Evolutionary conservation across 35 echinoderm and acorn worm genomes (phyloP).

Genomic region (Apostichopus californicus): DNA sequence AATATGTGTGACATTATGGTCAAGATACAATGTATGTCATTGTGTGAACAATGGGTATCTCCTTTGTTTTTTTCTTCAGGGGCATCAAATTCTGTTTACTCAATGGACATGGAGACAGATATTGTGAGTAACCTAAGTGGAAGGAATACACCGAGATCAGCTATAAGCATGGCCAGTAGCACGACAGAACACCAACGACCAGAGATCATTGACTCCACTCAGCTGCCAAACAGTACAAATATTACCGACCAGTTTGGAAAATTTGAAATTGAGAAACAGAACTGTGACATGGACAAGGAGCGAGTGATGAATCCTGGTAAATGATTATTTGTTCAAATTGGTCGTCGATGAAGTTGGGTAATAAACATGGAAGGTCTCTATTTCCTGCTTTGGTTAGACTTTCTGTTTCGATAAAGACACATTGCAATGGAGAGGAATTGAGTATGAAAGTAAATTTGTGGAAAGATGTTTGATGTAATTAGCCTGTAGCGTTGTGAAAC

Average conservation of each 20-base stretch:
- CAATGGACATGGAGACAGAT: slow-evolving; percentile 84
- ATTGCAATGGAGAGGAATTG: no score
- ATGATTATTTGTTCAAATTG: not conserved
- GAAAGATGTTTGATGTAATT: no score
- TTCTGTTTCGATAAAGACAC: no score
- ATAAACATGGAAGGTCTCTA: no score
- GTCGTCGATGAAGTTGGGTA: not conserved
- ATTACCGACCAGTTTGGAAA: slow-evolving; percentile 98
- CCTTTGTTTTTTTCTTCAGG: slow-evolving; percentile 4
- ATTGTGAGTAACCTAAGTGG: slow-evolving; percentile 88
- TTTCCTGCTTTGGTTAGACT: no score
- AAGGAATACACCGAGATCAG: slow-evolving; percentile 82
- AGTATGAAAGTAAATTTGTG: no score
- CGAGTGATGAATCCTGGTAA: slow-evolving; percentile 74
- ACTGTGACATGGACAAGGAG: slow-evolving; percentile 69
- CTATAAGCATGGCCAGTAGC: slow-evolving; percentile 91
- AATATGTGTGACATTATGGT: no score
- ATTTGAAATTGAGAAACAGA: slow-evolving; percentile 84
- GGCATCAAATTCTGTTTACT: slow-evolving; percentile 87
- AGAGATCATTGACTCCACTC: slow-evolving; percentile 88
- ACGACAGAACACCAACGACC: slow-evolving; percentile 73
- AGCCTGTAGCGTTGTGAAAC: no score
- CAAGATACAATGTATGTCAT: no score
- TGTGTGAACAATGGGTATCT: not conserved
- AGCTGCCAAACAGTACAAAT: slow-evolving; percentile 87